Conservation (phyloP, 1,140 invertebrate genomes). For the Pinna nobilis region DNA sequence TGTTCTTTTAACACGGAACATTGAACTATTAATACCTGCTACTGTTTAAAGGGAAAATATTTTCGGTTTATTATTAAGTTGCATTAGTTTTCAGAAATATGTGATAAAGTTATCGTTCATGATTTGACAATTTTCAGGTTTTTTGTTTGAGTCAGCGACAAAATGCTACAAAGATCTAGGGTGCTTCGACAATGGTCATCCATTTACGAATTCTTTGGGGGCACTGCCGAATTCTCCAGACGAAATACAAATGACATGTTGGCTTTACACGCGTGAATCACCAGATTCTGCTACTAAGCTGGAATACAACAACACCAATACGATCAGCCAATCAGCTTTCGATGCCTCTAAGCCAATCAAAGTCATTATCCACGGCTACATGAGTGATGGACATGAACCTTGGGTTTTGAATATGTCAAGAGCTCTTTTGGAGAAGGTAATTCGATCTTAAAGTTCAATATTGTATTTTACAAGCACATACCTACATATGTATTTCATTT, state of each 20-base stretch:
- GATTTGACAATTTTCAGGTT: constrained; percentile 17
- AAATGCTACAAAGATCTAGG: constrained; percentile 78
- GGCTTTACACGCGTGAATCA: constrained; percentile 73
- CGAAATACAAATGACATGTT: constrained; percentile 81
- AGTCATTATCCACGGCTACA: constrained; percentile 43
- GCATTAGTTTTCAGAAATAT: no score
- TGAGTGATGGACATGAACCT: constrained; percentile 21
- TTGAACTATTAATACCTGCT: no score
- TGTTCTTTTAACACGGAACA: no score
- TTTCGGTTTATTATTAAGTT: no score
- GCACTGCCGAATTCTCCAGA: constrained; percentile 90
- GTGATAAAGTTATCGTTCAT: no score
- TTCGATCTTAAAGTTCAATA: no score
- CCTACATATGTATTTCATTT: no score
- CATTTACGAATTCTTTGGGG: constrained; percentile 78
- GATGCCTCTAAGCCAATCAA: constrained; percentile 35
- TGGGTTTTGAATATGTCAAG: constrained; percentile 38
- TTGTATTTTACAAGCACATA: no score
- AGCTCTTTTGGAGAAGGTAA: constrained; percentile 35
- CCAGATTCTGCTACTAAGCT: constrained; percentile 24
- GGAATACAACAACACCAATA: constrained; percentile 29
- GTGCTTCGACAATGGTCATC: constrained; percentile 92
- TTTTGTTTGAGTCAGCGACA: constrained; percentile 14
- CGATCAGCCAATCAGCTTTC: constrained; percentile 76
- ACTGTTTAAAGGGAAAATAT: no score